A percentile compares a stretch with the other conserved stretches of the same genome.
Evolutionary conservation across 2,113 vertebrate species (phyloP).

Genomic region (Alexandromys fortis): DNA sequence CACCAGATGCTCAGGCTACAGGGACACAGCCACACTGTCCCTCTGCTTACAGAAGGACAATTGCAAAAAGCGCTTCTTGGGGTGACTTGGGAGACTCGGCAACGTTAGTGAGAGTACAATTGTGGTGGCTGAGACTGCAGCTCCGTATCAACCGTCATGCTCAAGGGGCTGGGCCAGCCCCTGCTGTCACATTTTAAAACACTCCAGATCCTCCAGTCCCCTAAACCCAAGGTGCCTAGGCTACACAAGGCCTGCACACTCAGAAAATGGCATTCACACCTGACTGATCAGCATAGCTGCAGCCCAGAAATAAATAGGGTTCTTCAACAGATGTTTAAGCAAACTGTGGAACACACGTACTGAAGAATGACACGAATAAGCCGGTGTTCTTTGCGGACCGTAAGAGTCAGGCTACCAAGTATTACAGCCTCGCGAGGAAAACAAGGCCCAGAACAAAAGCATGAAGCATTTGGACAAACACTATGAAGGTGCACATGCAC

Average conservation of each 20-base stretch:
- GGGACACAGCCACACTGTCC: rapidly evolving
- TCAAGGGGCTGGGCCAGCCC: not conserved
- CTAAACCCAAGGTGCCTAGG: not conserved
- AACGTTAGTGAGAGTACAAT: not conserved
- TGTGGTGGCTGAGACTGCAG: not conserved
- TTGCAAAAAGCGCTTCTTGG: not conserved
- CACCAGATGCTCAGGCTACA: not conserved
- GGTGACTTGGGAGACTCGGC: not conserved
- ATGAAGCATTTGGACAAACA: not conserved
- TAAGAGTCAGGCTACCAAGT: not conserved
- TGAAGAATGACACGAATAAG: not conserved
- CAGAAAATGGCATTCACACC: not conserved
- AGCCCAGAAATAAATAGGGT: not conserved
- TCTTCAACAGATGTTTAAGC: not conserved
- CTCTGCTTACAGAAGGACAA: not conserved
- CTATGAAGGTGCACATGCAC: rapidly evolving
- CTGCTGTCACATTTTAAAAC: not conserved
- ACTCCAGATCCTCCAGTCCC: not conserved
- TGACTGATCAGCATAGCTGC: not conserved
- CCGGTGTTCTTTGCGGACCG: not conserved
- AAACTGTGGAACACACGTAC: not conserved
- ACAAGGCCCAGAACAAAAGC: not conserved
- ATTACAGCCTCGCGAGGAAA: not conserved
- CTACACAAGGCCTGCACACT: not conserved
- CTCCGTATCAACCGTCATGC: not conserved